Evolutionary conservation across 37 sponge, comb jelly and placozoan genomes (phyloP).

Genomic region (Oopsacas minuta): DNA sequence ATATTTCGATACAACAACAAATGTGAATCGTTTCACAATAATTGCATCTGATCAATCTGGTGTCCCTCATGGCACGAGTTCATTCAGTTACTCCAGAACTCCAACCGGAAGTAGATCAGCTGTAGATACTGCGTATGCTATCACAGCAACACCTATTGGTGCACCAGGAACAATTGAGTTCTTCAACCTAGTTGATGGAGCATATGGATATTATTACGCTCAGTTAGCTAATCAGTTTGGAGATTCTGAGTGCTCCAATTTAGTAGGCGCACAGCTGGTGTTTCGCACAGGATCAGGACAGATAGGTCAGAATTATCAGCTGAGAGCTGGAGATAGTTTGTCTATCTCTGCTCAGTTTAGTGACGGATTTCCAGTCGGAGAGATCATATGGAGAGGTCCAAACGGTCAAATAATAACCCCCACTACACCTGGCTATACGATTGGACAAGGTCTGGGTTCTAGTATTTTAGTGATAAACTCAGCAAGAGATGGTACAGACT

Average conservation of each 20-base stretch:
- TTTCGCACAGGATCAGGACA: neutral
- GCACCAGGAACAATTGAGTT: neutral
- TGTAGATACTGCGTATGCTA: neutral
- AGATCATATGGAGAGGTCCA: neutral
- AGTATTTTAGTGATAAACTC: neutral
- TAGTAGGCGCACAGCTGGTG: neutral
- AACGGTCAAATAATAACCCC: neutral
- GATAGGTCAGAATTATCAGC: neutral
- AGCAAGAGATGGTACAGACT: neutral
- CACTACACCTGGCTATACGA: neutral
- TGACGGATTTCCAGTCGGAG: neutral
- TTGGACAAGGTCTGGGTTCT: neutral
- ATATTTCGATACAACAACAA: neutral
- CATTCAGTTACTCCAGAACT: neutral
- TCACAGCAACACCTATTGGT: neutral
- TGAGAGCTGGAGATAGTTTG: neutral
- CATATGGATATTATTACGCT: slow-evolving; percentile 10
- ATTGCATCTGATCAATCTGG: neutral
- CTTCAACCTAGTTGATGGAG: neutral
- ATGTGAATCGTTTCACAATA: neutral
- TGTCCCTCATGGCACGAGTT: neutral
- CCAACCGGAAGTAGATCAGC: neutral
- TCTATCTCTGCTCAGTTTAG: neutral
- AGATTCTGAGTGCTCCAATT: neutral
- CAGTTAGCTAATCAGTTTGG: neutral